These are phyloP conservation scores for Paragorgia papillata DNA, from an alignment of 92 coral and sea anemone genomes.

Conservation along the genomic window DNA sequence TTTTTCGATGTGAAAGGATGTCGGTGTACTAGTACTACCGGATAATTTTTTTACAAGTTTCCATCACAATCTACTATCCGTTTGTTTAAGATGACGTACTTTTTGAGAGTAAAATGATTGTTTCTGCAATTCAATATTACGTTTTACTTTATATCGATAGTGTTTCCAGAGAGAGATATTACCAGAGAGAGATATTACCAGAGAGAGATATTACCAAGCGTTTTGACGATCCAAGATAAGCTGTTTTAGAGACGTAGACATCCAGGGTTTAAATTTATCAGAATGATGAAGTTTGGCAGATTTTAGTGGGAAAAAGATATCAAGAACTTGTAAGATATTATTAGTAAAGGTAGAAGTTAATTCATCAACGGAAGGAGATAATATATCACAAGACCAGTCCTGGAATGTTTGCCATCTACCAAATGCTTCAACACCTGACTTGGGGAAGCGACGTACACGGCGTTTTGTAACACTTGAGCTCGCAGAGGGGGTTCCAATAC, in stretches of 20 bases:
- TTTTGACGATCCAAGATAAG: constrained; percentile 42
- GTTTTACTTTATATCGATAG: constrained; percentile 3
- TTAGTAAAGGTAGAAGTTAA: constrained; percentile 35
- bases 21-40: constrained; percentile 21
- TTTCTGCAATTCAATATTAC: constrained; percentile 20
- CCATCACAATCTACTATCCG: constrained; percentile 34
- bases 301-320: constrained; percentile 27
- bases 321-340: constrained; percentile 16
- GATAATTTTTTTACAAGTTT: constrained; percentile 25
- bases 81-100: constrained; percentile 15
- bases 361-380: constrained; percentile 27
- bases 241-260: constrained; percentile 39
- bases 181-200: constrained; percentile 18
- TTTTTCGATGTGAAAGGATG: constrained; percentile 15
- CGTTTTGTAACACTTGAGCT: not conserved
- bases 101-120: constrained; percentile 8
- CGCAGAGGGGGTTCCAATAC: not conserved
- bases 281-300: not conserved
- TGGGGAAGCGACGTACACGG: constrained; percentile 21
- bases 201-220: constrained; percentile 26
- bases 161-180: constrained; percentile 10
- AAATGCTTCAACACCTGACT: constrained; percentile 12
- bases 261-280: constrained; percentile 41
- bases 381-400: constrained; percentile 40
- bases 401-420: constrained; percentile 37